Percentiles rank a stretch among this genome's conserved stretches.
phyloP scores from a whole-genome alignment of 2,113 vertebrate genomes.

The Eupsittula cactorum region DNA sequence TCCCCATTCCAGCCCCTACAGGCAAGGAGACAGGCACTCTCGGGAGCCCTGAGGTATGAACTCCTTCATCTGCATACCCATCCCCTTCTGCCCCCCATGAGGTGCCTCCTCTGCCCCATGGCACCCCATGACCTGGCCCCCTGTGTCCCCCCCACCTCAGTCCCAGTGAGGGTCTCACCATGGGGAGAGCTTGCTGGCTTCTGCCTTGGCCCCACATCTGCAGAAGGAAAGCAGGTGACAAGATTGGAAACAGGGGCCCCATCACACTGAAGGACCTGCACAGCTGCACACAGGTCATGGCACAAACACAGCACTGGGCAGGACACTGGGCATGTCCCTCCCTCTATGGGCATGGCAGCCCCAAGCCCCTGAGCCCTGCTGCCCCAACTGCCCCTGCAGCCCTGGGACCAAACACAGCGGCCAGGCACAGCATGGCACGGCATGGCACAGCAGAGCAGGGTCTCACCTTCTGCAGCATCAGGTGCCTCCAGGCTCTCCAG shows the following conservation, averaged over 20 bases:
- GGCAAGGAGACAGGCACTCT: background rate
- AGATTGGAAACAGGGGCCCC: accelerated
- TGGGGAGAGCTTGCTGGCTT: constrained; percentile 19
- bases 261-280: accelerated
- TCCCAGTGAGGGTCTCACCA: background rate
- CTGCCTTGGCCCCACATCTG: constrained; percentile 46
- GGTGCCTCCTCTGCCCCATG: background rate
- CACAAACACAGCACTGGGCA: accelerated
- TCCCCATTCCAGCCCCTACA: background rate
- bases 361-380: no score
- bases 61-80: accelerated
- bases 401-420: background rate
- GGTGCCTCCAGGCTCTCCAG: constrained; percentile 43
- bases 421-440: background rate
- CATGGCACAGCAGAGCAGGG: accelerated
- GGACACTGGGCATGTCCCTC: accelerated
- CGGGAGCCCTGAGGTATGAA: background rate
- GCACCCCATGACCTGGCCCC: background rate
- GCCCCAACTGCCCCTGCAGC: accelerated
- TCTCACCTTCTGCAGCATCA: background rate
- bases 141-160: accelerated
- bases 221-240: background rate
- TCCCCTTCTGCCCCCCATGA: no score
- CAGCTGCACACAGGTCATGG: accelerated
- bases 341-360: background rate